Percentiles rank a stretch among this genome's conserved stretches.
Conservation (phyloP, 2,888 invertebrate species). For the Chrysina gloriosa region DNA sequence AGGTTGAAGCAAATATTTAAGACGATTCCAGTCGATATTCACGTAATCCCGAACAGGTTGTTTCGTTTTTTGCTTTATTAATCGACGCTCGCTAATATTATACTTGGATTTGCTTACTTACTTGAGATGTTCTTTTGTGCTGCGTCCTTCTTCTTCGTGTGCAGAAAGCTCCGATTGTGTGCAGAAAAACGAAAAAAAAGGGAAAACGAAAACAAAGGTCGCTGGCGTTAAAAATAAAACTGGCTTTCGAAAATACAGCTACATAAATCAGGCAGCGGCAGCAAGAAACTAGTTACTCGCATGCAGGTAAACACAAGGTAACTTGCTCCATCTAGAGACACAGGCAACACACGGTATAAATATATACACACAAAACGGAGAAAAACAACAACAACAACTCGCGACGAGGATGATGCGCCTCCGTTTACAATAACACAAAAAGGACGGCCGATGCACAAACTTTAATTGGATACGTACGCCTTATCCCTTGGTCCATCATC, state of each 20-base stretch:
- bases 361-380: neutral
- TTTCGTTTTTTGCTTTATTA: conserved; percentile 15
- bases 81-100: neutral
- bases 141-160: neutral
- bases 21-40: conserved; percentile 20
- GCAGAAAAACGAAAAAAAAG: conserved; percentile 8
- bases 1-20: conserved; percentile 27
- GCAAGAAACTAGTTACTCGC: conserved; percentile 51
- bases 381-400: neutral
- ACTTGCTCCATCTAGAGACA: conserved; percentile 35
- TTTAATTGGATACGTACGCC: conserved; percentile 70
- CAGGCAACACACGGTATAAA: neutral
- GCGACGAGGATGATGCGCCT: neutral
- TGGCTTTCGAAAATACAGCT: conserved; percentile 54
- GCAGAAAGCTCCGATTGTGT: neutral
- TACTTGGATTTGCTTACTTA: conserved; percentile 13
- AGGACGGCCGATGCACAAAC: conserved; percentile 7
- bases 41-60: conserved; percentile 34
- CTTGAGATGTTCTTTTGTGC: neutral
- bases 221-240: conserved; percentile 49
- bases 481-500: conserved; percentile 82
- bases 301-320: conserved; percentile 32
- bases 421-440: conserved; percentile 13
- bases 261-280: conserved; percentile 51
- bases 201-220: conserved; percentile 28